These are phyloP conservation scores for Silurus asotus DNA, from an alignment of 2,113 vertebrate genomes.

Conservation along the genomic window DNA sequence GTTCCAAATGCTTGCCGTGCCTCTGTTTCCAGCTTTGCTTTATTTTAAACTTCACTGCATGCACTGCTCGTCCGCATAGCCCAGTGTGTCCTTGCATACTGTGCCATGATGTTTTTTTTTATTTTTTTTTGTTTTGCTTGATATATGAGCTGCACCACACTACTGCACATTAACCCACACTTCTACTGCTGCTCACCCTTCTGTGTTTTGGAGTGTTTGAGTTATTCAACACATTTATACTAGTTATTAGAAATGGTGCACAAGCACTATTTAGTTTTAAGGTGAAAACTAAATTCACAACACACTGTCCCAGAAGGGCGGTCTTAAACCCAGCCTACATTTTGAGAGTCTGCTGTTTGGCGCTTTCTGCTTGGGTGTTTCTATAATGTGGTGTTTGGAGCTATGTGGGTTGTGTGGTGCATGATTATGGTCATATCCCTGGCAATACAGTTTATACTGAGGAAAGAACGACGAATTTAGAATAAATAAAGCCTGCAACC, in stretches of 20 bases:
- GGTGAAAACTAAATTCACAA: neutral
- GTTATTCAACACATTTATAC: neutral
- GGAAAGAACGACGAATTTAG: neutral
- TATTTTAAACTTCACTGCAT: conserved; percentile 29
- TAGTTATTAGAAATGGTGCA: neutral
- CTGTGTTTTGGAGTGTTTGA: neutral
- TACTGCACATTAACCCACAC: conserved; percentile 25
- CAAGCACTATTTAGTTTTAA: neutral
- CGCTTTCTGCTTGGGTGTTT: conserved; percentile 20
- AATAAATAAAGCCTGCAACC: conserved; percentile 27
- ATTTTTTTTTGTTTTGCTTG: conserved; percentile 8
- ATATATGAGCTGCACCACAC: conserved; percentile 1
- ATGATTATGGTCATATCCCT: conserved; percentile 33
- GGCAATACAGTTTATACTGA: conserved; percentile 23
- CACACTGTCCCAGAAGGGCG: neutral
- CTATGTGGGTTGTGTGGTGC: conserved; percentile 35
- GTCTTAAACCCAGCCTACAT: neutral
- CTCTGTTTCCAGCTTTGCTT: conserved; percentile 38
- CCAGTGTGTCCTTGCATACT: neutral
- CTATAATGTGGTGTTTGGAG: conserved; percentile 35
- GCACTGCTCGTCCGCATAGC: neutral
- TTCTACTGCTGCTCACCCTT: conserved; percentile 4
- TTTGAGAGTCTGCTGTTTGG: neutral
- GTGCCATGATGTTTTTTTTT: neutral
- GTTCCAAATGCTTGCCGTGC: conserved; percentile 56